Evolutionary conservation across 1,140 invertebrate genomes (phyloP).

Genomic region (Drosophila takahashii): DNA sequence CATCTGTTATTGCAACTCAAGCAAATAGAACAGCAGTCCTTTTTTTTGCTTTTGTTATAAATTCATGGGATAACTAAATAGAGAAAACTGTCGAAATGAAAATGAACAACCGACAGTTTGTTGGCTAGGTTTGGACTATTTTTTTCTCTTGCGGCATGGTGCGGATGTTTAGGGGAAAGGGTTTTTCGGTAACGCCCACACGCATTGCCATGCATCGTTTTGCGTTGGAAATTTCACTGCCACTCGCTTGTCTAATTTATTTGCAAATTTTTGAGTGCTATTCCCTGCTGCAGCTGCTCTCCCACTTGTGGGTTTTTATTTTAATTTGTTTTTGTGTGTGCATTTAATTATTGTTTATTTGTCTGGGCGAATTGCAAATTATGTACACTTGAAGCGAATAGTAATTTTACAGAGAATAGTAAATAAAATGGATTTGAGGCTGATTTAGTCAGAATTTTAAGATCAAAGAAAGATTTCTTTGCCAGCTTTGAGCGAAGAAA

Average conservation of each 20-base stretch:
- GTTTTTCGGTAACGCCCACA: conserved; percentile 13
- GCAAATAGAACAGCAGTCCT: neutral
- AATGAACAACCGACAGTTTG: conserved; percentile 28
- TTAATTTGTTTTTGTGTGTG: conserved; percentile 10
- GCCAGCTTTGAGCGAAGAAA: too few species aligned
- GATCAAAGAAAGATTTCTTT: neutral
- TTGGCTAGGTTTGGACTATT: conserved; percentile 10
- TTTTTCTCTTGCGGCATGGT: neutral
- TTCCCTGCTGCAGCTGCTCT: conserved; percentile 9
- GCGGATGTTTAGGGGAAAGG: neutral
- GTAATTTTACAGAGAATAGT: conserved; percentile 1
- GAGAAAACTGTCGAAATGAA: conserved; percentile 21
- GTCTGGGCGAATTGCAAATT: conserved; percentile 10
- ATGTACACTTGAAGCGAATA: conserved; percentile 10
- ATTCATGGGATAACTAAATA: conserved; percentile 13
- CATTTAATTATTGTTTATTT: conserved; percentile 42
- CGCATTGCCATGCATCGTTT: conserved; percentile 14
- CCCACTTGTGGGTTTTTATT: conserved; percentile 14
- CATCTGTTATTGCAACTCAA: conserved; percentile 12
- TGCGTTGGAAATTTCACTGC: conserved; percentile 27
- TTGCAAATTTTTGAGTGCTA: conserved; percentile 26
- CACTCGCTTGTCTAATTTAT: conserved; percentile 48
- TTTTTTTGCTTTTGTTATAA: neutral
- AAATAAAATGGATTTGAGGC: neutral
- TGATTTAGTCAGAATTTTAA: neutral